These are phyloP conservation scores for Hemaris fuciformis DNA, from an alignment of 2,888 invertebrate species.

Conservation along the genomic window DNA sequence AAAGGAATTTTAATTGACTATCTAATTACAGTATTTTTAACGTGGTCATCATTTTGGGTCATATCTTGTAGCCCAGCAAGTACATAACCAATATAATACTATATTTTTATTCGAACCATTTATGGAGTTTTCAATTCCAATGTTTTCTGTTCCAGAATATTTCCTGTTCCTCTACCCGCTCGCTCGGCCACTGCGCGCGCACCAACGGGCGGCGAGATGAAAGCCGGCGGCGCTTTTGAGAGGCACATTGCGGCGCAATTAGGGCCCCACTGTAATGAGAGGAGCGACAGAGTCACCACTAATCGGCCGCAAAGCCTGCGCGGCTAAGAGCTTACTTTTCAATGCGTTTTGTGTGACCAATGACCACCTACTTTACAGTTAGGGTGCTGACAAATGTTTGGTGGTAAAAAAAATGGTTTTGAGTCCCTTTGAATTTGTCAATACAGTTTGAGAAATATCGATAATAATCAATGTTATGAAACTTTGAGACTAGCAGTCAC, in stretches of 20 bases:
- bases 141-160: no score
- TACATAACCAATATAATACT: no score
- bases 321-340: conserved; percentile 9
- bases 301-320: conserved; percentile 58
- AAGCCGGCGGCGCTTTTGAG: conserved; percentile 75
- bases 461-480: no score
- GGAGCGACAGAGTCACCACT: conserved; percentile 74
- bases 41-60: no score
- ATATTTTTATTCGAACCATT: no score
- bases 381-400: neutral
- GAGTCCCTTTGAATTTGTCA: no score
- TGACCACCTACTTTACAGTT: conserved; percentile 7
- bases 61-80: no score
- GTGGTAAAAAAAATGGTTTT: neutral
- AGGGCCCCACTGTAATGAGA: conserved; percentile 73
- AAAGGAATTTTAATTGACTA: no score
- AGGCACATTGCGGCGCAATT: conserved; percentile 67
- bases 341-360: conserved; percentile 10
- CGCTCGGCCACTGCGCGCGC: conserved; percentile 28
- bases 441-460: no score
- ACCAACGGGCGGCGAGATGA: conserved; percentile 64
- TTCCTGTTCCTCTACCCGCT: conserved; percentile 20
- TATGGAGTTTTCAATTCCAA: no score
- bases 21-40: no score
- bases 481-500: no score